Evolutionary conservation across 2,888 invertebrate species (phyloP).

Genomic region (Ochlodes sylvanus): DNA sequence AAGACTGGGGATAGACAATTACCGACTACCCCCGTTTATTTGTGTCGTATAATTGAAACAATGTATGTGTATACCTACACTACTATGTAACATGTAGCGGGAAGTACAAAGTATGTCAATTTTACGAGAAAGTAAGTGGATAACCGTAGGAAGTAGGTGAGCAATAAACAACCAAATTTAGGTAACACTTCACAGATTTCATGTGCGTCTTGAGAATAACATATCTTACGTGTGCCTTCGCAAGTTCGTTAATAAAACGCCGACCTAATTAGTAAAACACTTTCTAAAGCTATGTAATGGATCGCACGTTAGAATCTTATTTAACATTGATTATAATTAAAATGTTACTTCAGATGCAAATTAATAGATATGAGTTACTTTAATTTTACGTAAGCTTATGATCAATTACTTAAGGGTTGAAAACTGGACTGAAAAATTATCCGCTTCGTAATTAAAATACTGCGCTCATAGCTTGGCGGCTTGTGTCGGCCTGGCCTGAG

Average conservation of each 20-base stretch:
- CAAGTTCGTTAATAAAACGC: slow-evolving; percentile 5
- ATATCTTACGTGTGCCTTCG: slow-evolving; percentile 7
- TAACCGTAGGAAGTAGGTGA: slow-evolving; percentile 2
- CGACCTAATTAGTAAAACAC: slow-evolving; percentile 21
- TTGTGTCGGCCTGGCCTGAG: no score
- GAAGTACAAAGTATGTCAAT: background rate
- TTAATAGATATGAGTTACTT: slow-evolving; percentile 40
- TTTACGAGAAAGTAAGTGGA: background rate
- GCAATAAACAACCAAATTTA: slow-evolving; percentile 13
- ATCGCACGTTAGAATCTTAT: slow-evolving; percentile 6
- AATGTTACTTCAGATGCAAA: slow-evolving; percentile 47
- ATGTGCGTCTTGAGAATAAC: slow-evolving; percentile 9
- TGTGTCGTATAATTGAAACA: no score
- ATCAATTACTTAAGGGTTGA: background rate
- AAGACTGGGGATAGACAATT: no score
- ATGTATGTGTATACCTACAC: no score
- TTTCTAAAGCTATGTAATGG: slow-evolving; percentile 21
- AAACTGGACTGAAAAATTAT: background rate
- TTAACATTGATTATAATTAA: slow-evolving; percentile 22
- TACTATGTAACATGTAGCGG: no score
- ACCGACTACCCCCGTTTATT: no score
- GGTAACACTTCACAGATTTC: slow-evolving; percentile 29
- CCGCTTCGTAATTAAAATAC: no score
- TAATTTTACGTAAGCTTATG: background rate
- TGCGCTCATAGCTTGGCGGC: no score